Percentiles rank a stretch among this genome's conserved stretches.
phyloP scores from a whole-genome alignment of 2,888 invertebrate species.

The Druceiella hillmani region DNA sequence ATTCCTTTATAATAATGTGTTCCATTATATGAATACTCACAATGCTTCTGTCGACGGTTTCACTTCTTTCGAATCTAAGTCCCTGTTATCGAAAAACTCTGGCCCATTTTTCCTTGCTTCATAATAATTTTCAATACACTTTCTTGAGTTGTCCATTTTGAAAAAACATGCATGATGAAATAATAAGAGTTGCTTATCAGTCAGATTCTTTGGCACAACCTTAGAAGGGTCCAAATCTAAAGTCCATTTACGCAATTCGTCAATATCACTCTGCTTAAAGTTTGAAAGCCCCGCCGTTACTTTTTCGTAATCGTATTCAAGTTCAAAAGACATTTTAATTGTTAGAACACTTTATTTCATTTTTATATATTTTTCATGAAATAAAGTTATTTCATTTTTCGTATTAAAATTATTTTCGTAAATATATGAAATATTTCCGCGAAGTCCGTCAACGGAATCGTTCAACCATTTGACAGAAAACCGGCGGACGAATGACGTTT shows the following conservation, averaged over 20 bases:
- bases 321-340: slow-evolving; percentile 37
- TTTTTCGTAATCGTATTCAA: slow-evolving; percentile 42
- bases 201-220: slow-evolving; percentile 46
- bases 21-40: slow-evolving; percentile 38
- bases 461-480: no score
- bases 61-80: slow-evolving; percentile 47
- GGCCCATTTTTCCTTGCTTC: slow-evolving; percentile 52
- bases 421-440: no score
- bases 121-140: slow-evolving; percentile 61
- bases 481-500: no score
- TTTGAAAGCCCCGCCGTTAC: slow-evolving; percentile 42
- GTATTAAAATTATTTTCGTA: no score
- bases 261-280: slow-evolving; percentile 46
- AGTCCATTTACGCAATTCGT: slow-evolving; percentile 43
- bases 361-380: no score
- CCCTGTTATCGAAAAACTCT: slow-evolving; percentile 58
- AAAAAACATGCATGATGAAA: slow-evolving; percentile 63
- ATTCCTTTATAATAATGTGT: background rate
- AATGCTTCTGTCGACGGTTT: slow-evolving; percentile 41
- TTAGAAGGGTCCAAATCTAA: slow-evolving; percentile 43
- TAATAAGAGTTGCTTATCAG: slow-evolving; percentile 57
- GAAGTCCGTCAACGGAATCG: no score
- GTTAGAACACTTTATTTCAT: no score
- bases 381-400: no score
- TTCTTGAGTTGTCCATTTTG: slow-evolving; percentile 52